A percentile compares a stretch with the other conserved stretches of the same genome.
These are phyloP conservation scores for Acromyrmex charruanus DNA, from an alignment of 1,140 invertebrate species.

Conservation along the genomic window DNA sequence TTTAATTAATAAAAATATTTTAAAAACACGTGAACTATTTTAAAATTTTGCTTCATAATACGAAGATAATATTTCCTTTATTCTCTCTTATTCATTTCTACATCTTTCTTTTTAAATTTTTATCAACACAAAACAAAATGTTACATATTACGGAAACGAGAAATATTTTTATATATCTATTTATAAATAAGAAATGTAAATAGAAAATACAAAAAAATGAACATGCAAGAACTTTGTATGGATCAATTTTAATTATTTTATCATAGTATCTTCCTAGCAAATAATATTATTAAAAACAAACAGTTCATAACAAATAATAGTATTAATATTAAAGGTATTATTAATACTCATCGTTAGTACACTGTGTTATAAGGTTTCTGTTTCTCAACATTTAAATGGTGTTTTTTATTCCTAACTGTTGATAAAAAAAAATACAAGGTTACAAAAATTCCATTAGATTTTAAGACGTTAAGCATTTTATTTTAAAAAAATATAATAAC, in stretches of 20 bases:
- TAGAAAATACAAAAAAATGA: neutral
- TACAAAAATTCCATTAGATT: too few species aligned
- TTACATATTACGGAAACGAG: neutral
- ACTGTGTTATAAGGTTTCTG: too few species aligned
- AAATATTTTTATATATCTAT: neutral
- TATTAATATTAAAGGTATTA: neutral
- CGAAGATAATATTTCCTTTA: neutral
- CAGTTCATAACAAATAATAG: neutral
- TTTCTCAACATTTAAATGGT: too few species aligned
- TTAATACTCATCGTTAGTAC: neutral
- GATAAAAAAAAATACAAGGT: too few species aligned
- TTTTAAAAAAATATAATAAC: too few species aligned
- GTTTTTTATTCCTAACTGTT: too few species aligned
- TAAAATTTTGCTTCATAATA: constrained; percentile 55
- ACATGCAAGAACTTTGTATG: neutral
- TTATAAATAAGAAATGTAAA: neutral
- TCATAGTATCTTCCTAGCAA: neutral
- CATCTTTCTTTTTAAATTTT: neutral
- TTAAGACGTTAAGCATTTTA: too few species aligned
- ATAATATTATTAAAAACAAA: neutral
- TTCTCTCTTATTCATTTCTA: neutral
- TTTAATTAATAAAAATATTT: constrained; percentile 82
- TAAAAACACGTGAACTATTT: constrained; percentile 73
- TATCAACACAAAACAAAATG: neutral
- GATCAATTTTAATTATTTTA: neutral